These are phyloP conservation scores for Notolabrus celidotus DNA, from an alignment of 2,797 vertebrate species.

Conservation along the genomic window DNA sequence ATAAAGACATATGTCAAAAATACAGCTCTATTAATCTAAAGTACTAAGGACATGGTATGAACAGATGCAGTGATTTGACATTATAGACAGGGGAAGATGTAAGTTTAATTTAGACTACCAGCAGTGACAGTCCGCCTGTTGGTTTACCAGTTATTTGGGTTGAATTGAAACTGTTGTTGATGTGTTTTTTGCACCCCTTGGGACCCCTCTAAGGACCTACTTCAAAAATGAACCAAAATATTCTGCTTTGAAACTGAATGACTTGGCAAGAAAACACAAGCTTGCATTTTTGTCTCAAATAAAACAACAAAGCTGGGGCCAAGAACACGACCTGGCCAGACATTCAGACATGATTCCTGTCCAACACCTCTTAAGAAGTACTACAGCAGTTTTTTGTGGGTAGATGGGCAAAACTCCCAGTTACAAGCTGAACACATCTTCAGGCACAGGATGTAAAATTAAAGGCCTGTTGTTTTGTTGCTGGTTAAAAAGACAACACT, in stretches of 20 bases:
- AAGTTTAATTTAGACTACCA: conserved; percentile 19
- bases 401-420: conserved; percentile 13
- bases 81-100: no score
- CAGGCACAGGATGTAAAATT: conserved; percentile 1
- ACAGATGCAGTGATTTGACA: no score
- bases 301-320: conserved; percentile 2
- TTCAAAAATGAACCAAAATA: conserved; percentile 19
- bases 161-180: conserved; percentile 22
- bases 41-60: no score
- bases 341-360: not conserved
- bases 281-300: conserved; percentile 7
- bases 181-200: conserved; percentile 1
- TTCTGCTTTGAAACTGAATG: conserved; percentile 33
- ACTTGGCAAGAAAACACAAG: conserved; percentile 13
- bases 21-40: no score
- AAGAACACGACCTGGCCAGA: conserved; percentile 12
- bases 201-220: not conserved
- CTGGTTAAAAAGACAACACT: conserved; percentile 11
- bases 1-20: no score
- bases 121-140: not conserved
- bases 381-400: not conserved
- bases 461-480: conserved; percentile 23
- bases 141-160: conserved; percentile 18
- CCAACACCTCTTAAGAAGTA: conserved; percentile 4
- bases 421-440: not conserved